These are phyloP conservation scores for Argyrosomus japonicus DNA, from an alignment of 2,113 vertebrate genomes.

Conservation along the genomic window DNA sequence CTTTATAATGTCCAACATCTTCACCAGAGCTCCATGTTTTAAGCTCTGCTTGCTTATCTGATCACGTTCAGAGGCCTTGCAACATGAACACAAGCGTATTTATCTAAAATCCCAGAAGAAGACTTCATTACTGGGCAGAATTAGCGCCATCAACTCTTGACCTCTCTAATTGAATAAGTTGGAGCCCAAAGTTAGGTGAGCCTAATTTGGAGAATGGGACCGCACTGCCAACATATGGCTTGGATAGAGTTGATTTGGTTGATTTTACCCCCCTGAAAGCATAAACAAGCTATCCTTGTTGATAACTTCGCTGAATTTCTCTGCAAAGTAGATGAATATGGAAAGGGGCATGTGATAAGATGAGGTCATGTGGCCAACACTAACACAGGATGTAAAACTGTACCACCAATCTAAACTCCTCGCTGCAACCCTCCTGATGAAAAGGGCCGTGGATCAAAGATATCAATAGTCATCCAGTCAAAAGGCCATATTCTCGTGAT, in stretches of 20 bases:
- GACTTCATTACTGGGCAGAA: constrained; percentile 60
- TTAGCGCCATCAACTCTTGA: constrained; percentile 69
- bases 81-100: constrained; percentile 54
- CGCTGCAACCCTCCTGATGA: constrained; percentile 10
- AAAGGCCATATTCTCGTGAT: constrained; percentile 67
- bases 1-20: neutral
- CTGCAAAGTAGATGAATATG: constrained; percentile 1
- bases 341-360: constrained; percentile 35
- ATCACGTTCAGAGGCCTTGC: constrained; percentile 46
- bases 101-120: constrained; percentile 58
- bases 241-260: constrained; percentile 42
- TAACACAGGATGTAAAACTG: constrained; percentile 33
- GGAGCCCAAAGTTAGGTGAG: constrained; percentile 55
- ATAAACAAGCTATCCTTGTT: constrained; percentile 46
- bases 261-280: constrained; percentile 44
- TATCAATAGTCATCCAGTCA: constrained; percentile 68
- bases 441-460: constrained; percentile 51
- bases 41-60: constrained; percentile 41
- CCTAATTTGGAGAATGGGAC: constrained; percentile 37
- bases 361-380: constrained; percentile 27
- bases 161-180: constrained; percentile 66
- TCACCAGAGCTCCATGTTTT: neutral
- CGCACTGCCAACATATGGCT: constrained; percentile 62
- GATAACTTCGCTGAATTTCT: constrained; percentile 34
- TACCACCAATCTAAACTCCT: constrained; percentile 12